Conservation (phyloP, 1,140 invertebrate species). For the Diachasma alloeum region DNA sequence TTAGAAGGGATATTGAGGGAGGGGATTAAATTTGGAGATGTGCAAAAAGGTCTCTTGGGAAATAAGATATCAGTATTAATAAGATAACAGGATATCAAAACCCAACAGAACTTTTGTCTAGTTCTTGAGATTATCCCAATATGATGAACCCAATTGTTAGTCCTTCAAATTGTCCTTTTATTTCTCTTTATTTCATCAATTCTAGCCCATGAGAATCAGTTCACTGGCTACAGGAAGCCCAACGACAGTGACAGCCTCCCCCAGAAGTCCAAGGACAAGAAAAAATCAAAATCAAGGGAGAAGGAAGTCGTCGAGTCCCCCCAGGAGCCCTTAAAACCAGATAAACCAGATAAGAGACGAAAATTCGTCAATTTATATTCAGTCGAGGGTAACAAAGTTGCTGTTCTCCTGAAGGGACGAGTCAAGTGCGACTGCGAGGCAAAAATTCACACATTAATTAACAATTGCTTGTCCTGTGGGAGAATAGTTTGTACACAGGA, state of each 20-base stretch:
- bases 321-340: constrained; percentile 42
- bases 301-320: constrained; percentile 37
- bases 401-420: constrained; percentile 72
- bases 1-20: too few relatives aligned
- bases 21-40: too few relatives aligned
- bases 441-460: constrained; percentile 86
- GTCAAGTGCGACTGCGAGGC: constrained; percentile 93
- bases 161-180: too few relatives aligned
- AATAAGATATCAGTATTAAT: too few relatives aligned
- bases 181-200: neutral
- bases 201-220: constrained; percentile 31
- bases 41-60: too few relatives aligned
- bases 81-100: too few relatives aligned
- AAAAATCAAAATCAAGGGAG: constrained; percentile 52
- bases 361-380: constrained; percentile 82
- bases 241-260: constrained; percentile 31
- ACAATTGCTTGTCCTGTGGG: constrained; percentile 94
- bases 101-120: too few relatives aligned
- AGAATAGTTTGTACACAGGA: constrained; percentile 96
- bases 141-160: too few relatives aligned
- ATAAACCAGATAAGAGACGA: constrained; percentile 72
- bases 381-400: constrained; percentile 73
- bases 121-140: too few relatives aligned
- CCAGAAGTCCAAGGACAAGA: constrained; percentile 40
- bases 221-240: constrained; percentile 42